Percentiles rank a stretch among this genome's conserved stretches.
These are phyloP conservation scores for Geopemphigus sp. DNA, from an alignment of 1,140 invertebrate species.

Conservation along the genomic window DNA sequence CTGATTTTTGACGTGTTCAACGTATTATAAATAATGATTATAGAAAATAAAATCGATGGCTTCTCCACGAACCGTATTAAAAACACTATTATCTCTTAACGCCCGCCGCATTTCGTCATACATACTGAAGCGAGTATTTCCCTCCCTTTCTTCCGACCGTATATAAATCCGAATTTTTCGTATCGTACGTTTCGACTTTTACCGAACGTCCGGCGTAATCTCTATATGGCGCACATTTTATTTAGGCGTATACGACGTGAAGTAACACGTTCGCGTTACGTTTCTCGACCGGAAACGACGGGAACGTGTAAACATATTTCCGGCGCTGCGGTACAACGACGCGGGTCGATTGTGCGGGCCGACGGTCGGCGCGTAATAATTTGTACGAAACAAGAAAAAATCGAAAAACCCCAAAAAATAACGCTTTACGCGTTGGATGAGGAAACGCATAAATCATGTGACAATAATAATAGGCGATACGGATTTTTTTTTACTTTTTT, in stretches of 20 bases:
- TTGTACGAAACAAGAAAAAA: no score
- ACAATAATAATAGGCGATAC: not conserved
- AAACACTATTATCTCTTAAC: constrained; percentile 12
- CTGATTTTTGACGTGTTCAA: constrained; percentile 4
- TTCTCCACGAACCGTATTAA: constrained; percentile 14
- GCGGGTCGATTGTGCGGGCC: not conserved
- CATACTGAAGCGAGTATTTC: not conserved
- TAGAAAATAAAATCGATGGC: constrained; percentile 21
- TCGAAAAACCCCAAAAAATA: no score
- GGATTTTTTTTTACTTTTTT: constrained; percentile 6
- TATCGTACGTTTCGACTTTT: not conserved
- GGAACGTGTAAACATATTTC: no score
- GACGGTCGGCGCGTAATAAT: no score
- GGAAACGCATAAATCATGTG: not conserved
- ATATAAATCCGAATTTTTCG: constrained; percentile 30
- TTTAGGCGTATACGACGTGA: not conserved
- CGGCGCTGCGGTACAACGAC: no score
- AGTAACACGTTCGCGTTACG: not conserved
- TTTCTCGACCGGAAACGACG: not conserved
- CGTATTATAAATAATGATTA: constrained; percentile 13
- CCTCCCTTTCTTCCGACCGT: not conserved
- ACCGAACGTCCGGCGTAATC: not conserved
- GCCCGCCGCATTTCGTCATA: not conserved
- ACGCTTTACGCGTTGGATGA: no score
- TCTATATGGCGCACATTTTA: not conserved